phyloP scores from a whole-genome alignment of 1,140 invertebrate genomes.

The Copidosoma floridanum region DNA sequence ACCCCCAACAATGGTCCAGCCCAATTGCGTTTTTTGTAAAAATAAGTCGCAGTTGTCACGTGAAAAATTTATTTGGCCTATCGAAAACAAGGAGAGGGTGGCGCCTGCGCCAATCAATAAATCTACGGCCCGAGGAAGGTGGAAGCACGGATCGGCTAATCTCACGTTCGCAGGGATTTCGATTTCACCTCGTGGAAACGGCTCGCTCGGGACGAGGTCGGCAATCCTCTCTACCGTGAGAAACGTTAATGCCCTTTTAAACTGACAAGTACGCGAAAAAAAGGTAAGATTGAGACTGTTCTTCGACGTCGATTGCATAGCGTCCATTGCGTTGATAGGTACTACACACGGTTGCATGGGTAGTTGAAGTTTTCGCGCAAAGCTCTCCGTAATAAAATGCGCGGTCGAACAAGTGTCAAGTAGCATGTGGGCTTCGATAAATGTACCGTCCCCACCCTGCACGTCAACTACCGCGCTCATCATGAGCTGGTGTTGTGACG shows the following conservation, averaged over 20 bases:
- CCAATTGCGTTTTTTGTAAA: constrained; percentile 21
- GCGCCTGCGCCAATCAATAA: neutral
- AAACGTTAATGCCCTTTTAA: constrained; percentile 19
- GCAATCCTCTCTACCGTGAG: constrained; percentile 31
- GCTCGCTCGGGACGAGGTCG: too few relatives aligned
- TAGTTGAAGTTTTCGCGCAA: too few relatives aligned
- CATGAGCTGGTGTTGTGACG: neutral
- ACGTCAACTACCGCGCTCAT: too few relatives aligned
- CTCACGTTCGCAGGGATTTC: too few relatives aligned
- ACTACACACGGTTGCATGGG: constrained; percentile 28
- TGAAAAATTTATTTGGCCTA: constrained; percentile 16
- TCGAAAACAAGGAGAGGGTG: constrained; percentile 1
- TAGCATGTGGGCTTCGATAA: too few relatives aligned
- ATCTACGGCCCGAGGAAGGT: too few relatives aligned
- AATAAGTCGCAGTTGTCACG: neutral
- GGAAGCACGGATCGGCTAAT: too few relatives aligned
- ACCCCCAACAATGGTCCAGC: constrained; percentile 22
- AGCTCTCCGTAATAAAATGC: constrained; percentile 25
- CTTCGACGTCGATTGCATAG: constrained; percentile 18
- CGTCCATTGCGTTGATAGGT: constrained; percentile 8
- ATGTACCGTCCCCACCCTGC: too few relatives aligned
- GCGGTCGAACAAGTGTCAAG: neutral
- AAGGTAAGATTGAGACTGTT: constrained; percentile 8
- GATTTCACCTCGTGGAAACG: too few relatives aligned
- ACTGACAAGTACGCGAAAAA: constrained; percentile 12